phyloP scores from a whole-genome alignment of 1,140 invertebrate species.

The Drosophila melanogaster region Release_6_plus_ISO1_MT NC_004354.4:9133501-9134000 shows the following conservation, averaged over 20 bases:
- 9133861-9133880: neutral
- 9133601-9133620: neutral
- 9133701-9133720: slow-evolving; percentile 22
- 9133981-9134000: slow-evolving; percentile 17
- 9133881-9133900: slow-evolving; percentile 1
- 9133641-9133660: neutral
- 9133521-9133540: neutral
- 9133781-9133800: slow-evolving; percentile 35
- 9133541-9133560: too few relatives aligned
- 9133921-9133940: slow-evolving; percentile 45
- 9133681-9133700: too few relatives aligned
- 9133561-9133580: too few relatives aligned
- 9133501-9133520: neutral
- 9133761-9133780: slow-evolving; percentile 73
- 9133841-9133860: slow-evolving; percentile 1
- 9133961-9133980: slow-evolving; percentile 73
- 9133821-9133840: slow-evolving; percentile 39
- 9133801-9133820: slow-evolving; percentile 19
- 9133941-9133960: slow-evolving; percentile 78
- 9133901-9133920: neutral
- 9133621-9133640: neutral
- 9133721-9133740: neutral
- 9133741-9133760: slow-evolving; percentile 41
- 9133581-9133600: too few relatives aligned
- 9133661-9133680: neutral